Evolutionary conservation across 2,113 vertebrate genomes (phyloP), one percentile per base, ranked within the genome.

Genomic region (Ophthalmolycus amberensis): DNA sequence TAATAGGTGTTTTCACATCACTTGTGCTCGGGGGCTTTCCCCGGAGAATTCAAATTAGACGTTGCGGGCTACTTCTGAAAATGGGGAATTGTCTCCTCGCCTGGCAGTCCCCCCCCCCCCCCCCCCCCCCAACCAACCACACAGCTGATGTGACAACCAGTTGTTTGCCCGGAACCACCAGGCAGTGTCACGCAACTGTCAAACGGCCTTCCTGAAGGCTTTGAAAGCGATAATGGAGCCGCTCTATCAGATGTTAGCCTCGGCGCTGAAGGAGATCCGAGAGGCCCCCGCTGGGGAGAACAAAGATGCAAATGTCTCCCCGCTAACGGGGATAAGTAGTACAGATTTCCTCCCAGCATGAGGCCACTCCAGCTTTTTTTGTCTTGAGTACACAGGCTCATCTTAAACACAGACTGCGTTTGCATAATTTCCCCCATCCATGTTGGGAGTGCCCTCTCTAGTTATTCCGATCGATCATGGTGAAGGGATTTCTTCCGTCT

Each of bases 301-400:
- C 88, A 94, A 92, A 92, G 90, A 82, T 74, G 75, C 86, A 79
- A 84, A 89, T 78, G 85, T 92, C 76, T 90, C 77, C 29, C 66
- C 54, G 86, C 85, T 90, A 86, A 89, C 87, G 46, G 77, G 80
- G 86, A 91, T 91, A 89, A 94, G 85, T 86, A 80, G 75, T 89
- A 84, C 93, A 93, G 90, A 92, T 93, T 94, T 92, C 62, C 85
- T 88, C 92, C 77, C 93, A 79, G 90, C 90, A 44, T 82, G 94
- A 48, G 42, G 81, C 84, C 88, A 81, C 85, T 88, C 63, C 77
- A 83, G 78, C 81, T 29, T 29, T 74, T 82, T 80, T 80, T 88
- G 78, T 91, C 75, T 84, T 77, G 67, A 77, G 37, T 75, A 84
- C 85, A 85, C 77, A 72, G 18, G 37, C 82, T 84, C 65, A 74